phyloP scores from a whole-genome alignment of 2,113 vertebrate species.

The Ramphastos sulfuratus region DNA sequence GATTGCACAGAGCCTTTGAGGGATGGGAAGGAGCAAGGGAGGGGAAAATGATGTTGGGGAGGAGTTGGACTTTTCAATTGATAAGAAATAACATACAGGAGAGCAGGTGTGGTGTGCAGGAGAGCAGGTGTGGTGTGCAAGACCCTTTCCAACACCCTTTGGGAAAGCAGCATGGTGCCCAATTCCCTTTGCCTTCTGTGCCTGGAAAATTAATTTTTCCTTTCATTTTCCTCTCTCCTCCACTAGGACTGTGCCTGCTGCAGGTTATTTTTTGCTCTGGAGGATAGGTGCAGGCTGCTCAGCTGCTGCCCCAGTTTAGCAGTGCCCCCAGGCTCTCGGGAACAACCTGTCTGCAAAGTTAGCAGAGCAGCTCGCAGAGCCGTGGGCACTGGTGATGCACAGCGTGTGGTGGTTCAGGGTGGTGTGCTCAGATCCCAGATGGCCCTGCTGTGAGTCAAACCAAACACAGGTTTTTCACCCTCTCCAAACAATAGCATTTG shows the following conservation, averaged over 20 bases:
- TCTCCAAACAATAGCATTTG: not conserved
- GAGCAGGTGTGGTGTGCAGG: accelerated
- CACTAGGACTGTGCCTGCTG: not conserved
- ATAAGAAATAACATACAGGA: not conserved
- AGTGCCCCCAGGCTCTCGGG: not conserved
- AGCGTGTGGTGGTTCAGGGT: not conserved
- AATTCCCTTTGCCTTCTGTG: not conserved
- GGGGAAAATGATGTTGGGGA: not conserved
- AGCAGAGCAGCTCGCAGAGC: not conserved
- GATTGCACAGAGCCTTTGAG: not conserved
- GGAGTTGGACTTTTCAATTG: not conserved
- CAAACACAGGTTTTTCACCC: not conserved
- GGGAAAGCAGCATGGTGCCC: not conserved
- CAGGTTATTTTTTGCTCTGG: not conserved
- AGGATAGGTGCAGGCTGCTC: not conserved
- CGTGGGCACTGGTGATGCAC: accelerated
- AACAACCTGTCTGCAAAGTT: not conserved
- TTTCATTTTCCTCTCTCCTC: not conserved
- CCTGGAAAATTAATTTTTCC: not conserved
- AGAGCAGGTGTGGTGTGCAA: accelerated
- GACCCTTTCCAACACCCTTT: not conserved
- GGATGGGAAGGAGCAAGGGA: not conserved
- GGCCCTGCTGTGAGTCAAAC: not conserved
- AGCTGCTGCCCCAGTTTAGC: not conserved
- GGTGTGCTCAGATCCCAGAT: not conserved